Base-by-base conservation (phyloP, 2,888 invertebrate genomes). In the Epinotia demarniana region DNA sequence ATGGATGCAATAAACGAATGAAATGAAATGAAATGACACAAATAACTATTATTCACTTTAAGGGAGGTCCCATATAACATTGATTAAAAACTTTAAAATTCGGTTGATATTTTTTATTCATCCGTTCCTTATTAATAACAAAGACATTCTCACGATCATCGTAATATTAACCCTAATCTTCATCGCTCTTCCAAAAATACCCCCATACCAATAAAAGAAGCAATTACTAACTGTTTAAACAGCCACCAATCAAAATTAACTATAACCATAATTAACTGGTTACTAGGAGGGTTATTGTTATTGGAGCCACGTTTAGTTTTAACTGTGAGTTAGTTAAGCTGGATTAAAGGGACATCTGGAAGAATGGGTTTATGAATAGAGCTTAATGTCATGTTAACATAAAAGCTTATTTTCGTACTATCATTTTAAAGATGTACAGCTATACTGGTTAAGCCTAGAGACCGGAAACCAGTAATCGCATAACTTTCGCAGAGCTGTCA, bases 201-300 rank as follows among this genome's bases (percentile, higher is more conserved):
- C 69, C 69, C 69, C 69, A 69, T 69, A 23, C 68, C 69, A 69
- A 58, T 60, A 60, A 18, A 69, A 60, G 27, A 46, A 60, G 23
- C 69, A 69, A 69, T 69, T 69, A 69, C 69, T 69, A 69, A 23
- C 69, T 60, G 58, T 69, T 69, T 69, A 60, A 69, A 43, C 69
- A 27, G 58, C 58, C 43, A 69, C 58, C 23, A 69, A 69, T 69
- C 69, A 69, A 69, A 69, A 69, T 69, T 46, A 69, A 60, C 46
- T n/a, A n/a, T 69, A 69, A 87, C 82, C 78, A 78, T 72, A 85
- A 86, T 86, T 83, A 73, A 73, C 64, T 73, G 60, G 63, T 55
- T 12, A 39, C 62, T 57, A n/a, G 58, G 46, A 60, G 69, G 46
- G 58, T 69, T 58, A 60, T 39, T 46, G 58, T 58, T 46, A 69